phyloP scores from a whole-genome alignment of 1,140 invertebrate genomes.

The Dermatophagoides farinae region DNA sequence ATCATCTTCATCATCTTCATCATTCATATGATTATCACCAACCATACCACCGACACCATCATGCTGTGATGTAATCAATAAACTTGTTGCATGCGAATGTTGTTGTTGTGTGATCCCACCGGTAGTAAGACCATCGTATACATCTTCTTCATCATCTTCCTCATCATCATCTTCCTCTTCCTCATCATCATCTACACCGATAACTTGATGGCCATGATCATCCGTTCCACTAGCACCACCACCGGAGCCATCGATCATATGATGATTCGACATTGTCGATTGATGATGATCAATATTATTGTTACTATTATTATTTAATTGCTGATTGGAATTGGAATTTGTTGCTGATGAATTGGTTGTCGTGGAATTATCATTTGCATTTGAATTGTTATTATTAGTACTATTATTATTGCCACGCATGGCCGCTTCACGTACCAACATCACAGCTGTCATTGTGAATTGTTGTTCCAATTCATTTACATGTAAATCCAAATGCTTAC shows the following conservation, averaged over 20 bases:
- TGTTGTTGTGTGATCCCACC: neutral
- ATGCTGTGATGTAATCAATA: too few species aligned
- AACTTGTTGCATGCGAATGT: neutral
- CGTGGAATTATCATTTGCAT: neutral
- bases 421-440: neutral
- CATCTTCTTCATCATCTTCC: neutral
- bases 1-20: too few species aligned
- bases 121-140: neutral
- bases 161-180: neutral
- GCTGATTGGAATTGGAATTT: neutral
- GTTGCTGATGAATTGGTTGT: neutral
- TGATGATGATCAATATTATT: neutral
- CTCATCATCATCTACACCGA: too few species aligned
- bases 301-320: neutral
- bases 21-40: too few species aligned
- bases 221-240: neutral
- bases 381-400: neutral
- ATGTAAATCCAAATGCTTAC: conserved; percentile 7
- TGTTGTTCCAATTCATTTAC: neutral
- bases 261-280: too few species aligned
- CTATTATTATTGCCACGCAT: neutral
- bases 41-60: too few species aligned
- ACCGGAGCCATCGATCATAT: neutral
- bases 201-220: neutral
- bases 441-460: neutral